Evolutionary conservation across 2,888 invertebrate species (phyloP), one percentile per base, ranked within the genome.

Genomic region (Folsomia manolachei): DNA sequence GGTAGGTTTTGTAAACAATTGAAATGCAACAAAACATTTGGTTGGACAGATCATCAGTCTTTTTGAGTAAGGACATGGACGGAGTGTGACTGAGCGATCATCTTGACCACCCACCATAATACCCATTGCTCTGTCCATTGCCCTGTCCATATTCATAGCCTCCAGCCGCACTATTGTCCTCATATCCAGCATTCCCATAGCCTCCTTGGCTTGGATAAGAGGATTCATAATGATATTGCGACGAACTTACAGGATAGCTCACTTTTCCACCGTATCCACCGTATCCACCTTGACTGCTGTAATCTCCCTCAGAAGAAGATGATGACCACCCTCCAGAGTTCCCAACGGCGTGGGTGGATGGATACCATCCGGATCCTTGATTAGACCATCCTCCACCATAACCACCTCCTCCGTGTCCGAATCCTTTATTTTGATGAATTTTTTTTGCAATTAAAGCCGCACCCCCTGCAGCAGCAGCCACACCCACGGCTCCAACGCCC

Each of bases 391-490:
- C 66, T 11, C 4, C 27, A 11, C 60, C n/a, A 60, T n/a, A 7
- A 4, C 19, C n/a, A 19, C 60, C 60, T 60, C 7, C 7, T 24
- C 62, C 62, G 62, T 62, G 26, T 7, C 67, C 67, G 21, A 39
- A 23, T n/a, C 60, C 56, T 56, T 60, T 60, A 2, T 24, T 27
- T 7, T 74, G 69, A 24, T 71, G 74, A 23, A 71, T 62, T 23
- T 72, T 72, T 21, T 72, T 71, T 0, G 73, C 73, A 51, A 73
- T 24, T 1, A 75, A 27, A 14, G 71, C 75, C 21, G 76, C 75
- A 19, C 75, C 78, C 9, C 74, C 77, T 25, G 74, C 77, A 51
- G 77, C 78, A 2, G 75, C 79, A 7, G 74, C 79, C 26, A 71
- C 70, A 39, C 77, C 79, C 18, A 77, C 71, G n/a, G 63, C 71